Evolutionary conservation across 2,113 vertebrate species (phyloP).

Genomic region (Trachemys scripta): DNA sequence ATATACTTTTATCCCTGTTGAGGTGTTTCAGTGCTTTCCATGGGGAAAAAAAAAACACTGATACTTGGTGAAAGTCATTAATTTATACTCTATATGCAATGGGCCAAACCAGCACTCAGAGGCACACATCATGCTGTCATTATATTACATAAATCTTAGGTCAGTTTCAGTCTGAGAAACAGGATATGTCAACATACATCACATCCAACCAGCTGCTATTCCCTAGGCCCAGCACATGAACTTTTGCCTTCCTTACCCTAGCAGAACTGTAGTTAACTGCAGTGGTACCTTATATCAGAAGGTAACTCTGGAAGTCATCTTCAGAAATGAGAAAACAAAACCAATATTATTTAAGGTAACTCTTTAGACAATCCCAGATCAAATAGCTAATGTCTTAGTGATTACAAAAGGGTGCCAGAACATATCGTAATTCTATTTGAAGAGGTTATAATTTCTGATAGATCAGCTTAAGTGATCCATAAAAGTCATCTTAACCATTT

Average conservation of each 20-base stretch:
- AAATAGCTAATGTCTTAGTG: slow-evolving; percentile 8
- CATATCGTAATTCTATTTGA: accelerated
- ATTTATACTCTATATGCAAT: background rate
- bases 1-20: background rate
- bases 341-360: background rate
- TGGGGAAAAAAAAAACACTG: background rate
- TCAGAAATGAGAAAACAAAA: background rate
- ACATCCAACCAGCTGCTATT: background rate
- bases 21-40: background rate
- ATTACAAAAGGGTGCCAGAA: background rate
- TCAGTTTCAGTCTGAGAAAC: background rate
- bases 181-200: background rate
- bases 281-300: background rate
- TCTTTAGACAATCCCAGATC: background rate
- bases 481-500: background rate
- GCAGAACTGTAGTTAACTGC: accelerated
- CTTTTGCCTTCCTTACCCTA: accelerated
- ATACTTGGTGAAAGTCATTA: background rate
- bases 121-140: accelerated
- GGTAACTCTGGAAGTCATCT: background rate
- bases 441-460: background rate
- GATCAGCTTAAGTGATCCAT: background rate
- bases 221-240: accelerated
- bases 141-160: accelerated
- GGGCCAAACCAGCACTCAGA: background rate